Base-by-base conservation (phyloP, 1,140 invertebrate genomes). In the Sesamia nonagrioides region DNA sequence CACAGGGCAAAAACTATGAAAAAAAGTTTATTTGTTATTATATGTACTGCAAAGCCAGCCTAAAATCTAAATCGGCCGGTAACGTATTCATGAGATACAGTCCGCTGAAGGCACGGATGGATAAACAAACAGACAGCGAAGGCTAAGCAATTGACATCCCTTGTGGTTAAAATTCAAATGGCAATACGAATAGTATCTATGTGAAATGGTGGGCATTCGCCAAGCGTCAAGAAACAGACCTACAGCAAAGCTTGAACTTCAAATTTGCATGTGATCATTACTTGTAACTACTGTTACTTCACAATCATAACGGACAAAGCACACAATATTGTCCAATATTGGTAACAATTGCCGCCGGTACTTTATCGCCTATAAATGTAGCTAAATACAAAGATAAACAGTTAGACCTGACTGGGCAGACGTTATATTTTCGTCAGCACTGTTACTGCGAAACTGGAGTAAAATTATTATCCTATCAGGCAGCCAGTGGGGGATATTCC, bases 391-490 rank as follows among this genome's bases (percentile, higher is more conserved):
- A 63, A 61, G 35, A 42, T 37, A 40, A 40, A 63, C 54, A 56
- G 54, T 63, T 63, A 63, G 6, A 37, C 11, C 13, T 48, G 45
- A 48, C 45, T 48, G 15, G 15, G 17, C 18, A 63, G 37, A 35
- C 37, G 60, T 63, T 42, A 35, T 45, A 68, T 68, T 68, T 68
- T 68, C 63, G 42, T 48, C 63, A 48, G 18, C 63, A 27, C 42
- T 27, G 63, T 48, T 68, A 48, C 15, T 42, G 42, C 11, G 17
- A n/a, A 48, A 48, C 63, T 68, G 42, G 42, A 48, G 11, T 0
- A 11, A 48, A 68, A 48, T 68, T 68, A 68, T 68, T 40, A 48
- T 45, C 40, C 63, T 68, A 68, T 68, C 63, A 48, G 40, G 18
- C 21, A 37, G 13, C 58, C 27, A 68, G 42, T 68, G 11, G 42